Evolutionary conservation across 2,888 invertebrate genomes (phyloP).

Genomic region (Aleiodes alternator): DNA sequence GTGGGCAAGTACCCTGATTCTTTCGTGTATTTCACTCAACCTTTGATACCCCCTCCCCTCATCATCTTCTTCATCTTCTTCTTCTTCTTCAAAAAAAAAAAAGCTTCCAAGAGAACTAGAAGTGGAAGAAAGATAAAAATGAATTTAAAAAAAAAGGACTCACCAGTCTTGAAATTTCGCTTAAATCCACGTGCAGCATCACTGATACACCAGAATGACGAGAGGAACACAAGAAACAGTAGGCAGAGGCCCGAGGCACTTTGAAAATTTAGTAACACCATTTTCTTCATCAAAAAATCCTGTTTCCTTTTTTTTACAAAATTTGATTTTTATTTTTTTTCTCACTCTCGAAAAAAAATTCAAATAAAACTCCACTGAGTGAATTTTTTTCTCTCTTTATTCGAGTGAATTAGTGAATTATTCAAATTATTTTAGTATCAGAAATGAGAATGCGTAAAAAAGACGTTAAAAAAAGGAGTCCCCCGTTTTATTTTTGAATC

Average conservation of each 20-base stretch:
- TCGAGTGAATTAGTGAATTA: conserved; percentile 2
- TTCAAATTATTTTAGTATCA: conserved; percentile 29
- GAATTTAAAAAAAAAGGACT: conserved; percentile 36
- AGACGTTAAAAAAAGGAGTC: not conserved
- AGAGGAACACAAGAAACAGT: conserved; percentile 51
- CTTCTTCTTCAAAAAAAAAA: not conserved
- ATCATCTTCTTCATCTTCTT: too few species aligned
- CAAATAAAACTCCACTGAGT: too few species aligned
- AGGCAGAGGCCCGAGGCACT: conserved; percentile 52
- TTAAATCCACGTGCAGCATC: conserved; percentile 62
- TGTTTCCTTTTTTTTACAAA: not conserved
- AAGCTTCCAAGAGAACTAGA: not conserved
- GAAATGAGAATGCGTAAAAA: not conserved
- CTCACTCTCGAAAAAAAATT: too few species aligned
- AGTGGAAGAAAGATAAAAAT: not conserved
- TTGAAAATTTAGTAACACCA: conserved; percentile 50
- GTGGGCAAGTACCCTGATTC: conserved; percentile 48
- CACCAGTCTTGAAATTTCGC: conserved; percentile 61
- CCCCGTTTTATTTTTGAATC: conserved; percentile 9
- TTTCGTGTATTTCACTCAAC: conserved; percentile 22
- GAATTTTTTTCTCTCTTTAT: too few species aligned
- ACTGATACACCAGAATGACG: conserved; percentile 53
- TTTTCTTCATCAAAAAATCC: conserved; percentile 10
- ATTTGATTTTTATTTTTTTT: conserved; percentile 3
- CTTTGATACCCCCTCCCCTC: conserved; percentile 5